These are phyloP conservation scores for Gallinago media DNA, from an alignment of 2,113 vertebrate genomes.

Conservation along the genomic window DNA sequence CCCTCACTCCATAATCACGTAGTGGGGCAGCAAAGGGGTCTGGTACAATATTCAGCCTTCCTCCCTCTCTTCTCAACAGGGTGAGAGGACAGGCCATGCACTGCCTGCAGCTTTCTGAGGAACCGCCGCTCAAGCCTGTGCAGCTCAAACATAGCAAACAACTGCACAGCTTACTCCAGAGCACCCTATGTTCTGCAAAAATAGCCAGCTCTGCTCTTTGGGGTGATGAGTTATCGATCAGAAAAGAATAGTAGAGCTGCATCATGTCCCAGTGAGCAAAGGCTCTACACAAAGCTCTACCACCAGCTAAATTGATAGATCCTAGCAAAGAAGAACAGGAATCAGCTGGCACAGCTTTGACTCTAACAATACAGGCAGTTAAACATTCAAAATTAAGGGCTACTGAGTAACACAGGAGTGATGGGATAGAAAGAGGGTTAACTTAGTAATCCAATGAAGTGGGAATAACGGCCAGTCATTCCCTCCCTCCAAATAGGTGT, in stretches of 20 bases:
- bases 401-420: neutral
- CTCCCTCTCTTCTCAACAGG: neutral
- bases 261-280: neutral
- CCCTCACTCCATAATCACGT: neutral
- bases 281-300: neutral
- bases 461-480: neutral
- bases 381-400: neutral
- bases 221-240: neutral
- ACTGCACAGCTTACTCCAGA: neutral
- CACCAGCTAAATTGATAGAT: neutral
- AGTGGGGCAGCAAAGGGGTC: neutral
- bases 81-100: neutral
- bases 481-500: accelerated
- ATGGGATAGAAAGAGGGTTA: neutral
- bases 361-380: neutral
- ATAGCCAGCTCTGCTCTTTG: neutral
- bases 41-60: neutral
- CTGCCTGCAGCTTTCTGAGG: neutral
- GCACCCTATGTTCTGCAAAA: neutral
- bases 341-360: neutral
- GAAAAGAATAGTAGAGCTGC: neutral
- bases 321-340: neutral
- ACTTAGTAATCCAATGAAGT: neutral
- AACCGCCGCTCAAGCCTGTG: neutral
- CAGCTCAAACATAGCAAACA: neutral